Evolutionary conservation across 2,797 vertebrate species (phyloP).

Genomic region (Sphaeramia orbicularis): DNA sequence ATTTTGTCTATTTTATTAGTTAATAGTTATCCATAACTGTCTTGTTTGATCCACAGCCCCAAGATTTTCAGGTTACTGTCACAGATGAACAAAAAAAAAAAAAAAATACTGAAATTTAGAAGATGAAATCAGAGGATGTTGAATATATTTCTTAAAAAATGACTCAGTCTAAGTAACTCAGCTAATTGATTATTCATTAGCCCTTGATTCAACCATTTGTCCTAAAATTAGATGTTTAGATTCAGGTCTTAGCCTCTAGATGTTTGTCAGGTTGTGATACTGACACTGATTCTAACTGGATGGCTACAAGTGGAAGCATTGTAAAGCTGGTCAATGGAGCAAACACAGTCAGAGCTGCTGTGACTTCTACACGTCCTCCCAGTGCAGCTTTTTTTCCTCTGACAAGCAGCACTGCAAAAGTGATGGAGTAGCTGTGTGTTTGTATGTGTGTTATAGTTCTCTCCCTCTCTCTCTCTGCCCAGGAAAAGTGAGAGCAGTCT

Average conservation of each 20-base stretch:
- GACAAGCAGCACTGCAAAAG: constrained; percentile 32
- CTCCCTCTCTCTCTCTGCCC: neutral
- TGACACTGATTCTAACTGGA: constrained; percentile 7
- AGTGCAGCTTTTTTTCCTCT: neutral
- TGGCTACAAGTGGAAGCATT: constrained; percentile 1
- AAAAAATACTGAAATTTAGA: too few species aligned
- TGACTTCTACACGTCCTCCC: too few species aligned
- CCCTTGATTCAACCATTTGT: neutral
- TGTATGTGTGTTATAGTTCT: constrained; percentile 12
- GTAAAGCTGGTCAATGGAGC: neutral
- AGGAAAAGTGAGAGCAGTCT: constrained; percentile 40
- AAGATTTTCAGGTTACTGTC: too few species aligned
- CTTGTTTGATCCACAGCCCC: too few species aligned
- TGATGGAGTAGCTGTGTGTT: constrained; percentile 28
- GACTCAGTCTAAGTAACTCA: too few species aligned
- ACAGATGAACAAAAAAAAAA: too few species aligned
- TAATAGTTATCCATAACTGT: too few species aligned
- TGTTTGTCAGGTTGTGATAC: neutral
- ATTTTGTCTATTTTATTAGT: too few species aligned
- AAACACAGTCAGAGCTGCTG: constrained; percentile 7
- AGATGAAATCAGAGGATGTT: too few species aligned
- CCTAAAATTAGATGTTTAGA: neutral
- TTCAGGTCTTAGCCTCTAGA: neutral
- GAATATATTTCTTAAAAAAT: too few species aligned
- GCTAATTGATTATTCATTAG: too few species aligned